Evolutionary conservation across 2,888 invertebrate species (phyloP).

Genomic region (Exephanes ischioxanthus): DNA sequence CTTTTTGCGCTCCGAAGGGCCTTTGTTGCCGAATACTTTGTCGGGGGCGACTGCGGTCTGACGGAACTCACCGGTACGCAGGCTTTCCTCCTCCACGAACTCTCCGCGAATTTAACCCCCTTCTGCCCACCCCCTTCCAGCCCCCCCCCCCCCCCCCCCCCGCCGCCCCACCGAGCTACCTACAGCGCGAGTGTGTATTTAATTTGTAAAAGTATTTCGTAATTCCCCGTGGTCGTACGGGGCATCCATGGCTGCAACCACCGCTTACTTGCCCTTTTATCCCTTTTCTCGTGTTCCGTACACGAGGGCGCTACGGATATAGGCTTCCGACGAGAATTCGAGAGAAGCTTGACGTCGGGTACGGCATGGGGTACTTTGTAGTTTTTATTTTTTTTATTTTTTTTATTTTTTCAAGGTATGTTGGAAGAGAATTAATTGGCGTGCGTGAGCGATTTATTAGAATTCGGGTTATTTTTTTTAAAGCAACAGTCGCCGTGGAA

Average conservation of each 20-base stretch:
- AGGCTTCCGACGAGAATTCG: slow-evolving; percentile 66
- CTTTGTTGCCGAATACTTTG: slow-evolving; percentile 82
- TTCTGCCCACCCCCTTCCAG: slow-evolving; percentile 27
- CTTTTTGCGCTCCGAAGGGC: slow-evolving; percentile 69
- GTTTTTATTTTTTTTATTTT: slow-evolving; percentile 28
- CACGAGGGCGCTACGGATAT: slow-evolving; percentile 45
- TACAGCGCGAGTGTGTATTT: slow-evolving; percentile 78
- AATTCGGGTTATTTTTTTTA: slow-evolving; percentile 54
- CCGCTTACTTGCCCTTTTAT: slow-evolving; percentile 65
- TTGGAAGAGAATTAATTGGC: slow-evolving; percentile 65
- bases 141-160: no score
- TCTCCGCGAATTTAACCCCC: slow-evolving; percentile 61
- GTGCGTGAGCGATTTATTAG: slow-evolving; percentile 60
- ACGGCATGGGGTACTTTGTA: slow-evolving; percentile 56
- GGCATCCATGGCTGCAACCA: slow-evolving; percentile 68
- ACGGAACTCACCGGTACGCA: slow-evolving; percentile 78
- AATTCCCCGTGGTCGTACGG: slow-evolving; percentile 77
- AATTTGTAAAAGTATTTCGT: slow-evolving; percentile 83
- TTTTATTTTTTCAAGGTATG: slow-evolving; percentile 48
- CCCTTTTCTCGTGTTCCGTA: slow-evolving; percentile 66
- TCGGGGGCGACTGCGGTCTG: slow-evolving; percentile 81
- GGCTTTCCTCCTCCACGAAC: slow-evolving; percentile 55
- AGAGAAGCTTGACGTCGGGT: slow-evolving; percentile 52
- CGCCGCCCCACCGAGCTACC: neutral
- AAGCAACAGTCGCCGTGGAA: neutral